Conservation (phyloP, 2,888 invertebrate species). For the Celastrina argiolus region DNA sequence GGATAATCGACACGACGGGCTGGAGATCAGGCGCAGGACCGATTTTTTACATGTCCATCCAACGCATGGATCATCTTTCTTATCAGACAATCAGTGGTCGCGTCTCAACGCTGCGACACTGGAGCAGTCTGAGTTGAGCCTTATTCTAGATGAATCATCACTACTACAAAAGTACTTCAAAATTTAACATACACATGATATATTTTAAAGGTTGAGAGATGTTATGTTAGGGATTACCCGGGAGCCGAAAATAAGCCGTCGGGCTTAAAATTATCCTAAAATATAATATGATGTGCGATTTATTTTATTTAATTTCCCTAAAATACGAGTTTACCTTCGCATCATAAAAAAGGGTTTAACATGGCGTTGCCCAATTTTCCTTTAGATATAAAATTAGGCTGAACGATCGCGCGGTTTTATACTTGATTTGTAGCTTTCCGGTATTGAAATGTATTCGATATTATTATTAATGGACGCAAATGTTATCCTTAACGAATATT, state of each 20-base stretch:
- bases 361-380: constrained; percentile 28
- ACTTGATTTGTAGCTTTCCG: constrained; percentile 38
- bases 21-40: too few species aligned
- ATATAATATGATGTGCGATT: constrained; percentile 3
- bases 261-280: constrained; percentile 11
- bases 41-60: too few species aligned
- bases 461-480: constrained; percentile 62
- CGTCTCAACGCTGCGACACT: too few species aligned
- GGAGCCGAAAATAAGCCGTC: neutral
- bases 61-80: too few species aligned
- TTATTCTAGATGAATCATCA: too few species aligned
- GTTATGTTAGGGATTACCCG: neutral
- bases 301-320: constrained; percentile 18
- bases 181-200: neutral
- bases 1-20: too few species aligned
- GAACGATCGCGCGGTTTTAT: constrained; percentile 30
- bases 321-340: constrained; percentile 23
- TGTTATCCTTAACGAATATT: constrained; percentile 68
- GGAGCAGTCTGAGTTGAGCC: too few species aligned
- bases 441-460: constrained; percentile 55
- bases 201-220: neutral
- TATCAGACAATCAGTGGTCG: too few species aligned
- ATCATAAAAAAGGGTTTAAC: constrained; percentile 26
- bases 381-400: constrained; percentile 26
- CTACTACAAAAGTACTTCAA: too few species aligned